Conservation (phyloP, 2,113 vertebrate species). For the Apus apus region DNA sequence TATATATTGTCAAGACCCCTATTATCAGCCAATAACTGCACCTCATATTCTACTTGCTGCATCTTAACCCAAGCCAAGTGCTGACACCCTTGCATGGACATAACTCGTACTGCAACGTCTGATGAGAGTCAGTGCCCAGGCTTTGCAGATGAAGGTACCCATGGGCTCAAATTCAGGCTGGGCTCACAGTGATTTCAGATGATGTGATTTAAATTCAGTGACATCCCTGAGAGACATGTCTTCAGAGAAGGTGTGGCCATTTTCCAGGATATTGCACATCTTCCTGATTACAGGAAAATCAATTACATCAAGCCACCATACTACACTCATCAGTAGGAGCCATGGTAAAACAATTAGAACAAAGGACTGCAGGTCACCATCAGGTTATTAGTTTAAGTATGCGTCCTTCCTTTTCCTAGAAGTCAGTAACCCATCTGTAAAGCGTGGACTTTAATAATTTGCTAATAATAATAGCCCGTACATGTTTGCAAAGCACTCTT, state of each 20-base stretch:
- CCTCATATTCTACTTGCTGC: background rate
- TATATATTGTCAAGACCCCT: background rate
- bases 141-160: background rate
- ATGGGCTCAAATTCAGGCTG: background rate
- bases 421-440: background rate
- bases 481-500: background rate
- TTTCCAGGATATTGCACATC: background rate
- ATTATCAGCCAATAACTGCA: conserved; percentile 12
- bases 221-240: background rate
- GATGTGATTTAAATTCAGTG: background rate
- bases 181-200: background rate
- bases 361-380: background rate
- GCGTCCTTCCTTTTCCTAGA: background rate
- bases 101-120: background rate
- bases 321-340: background rate
- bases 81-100: background rate
- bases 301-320: rapidly evolving
- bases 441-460: background rate
- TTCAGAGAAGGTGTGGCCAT: background rate
- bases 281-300: background rate
- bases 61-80: background rate
- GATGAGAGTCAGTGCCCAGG: background rate
- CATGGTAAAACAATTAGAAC: background rate
- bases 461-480: background rate
- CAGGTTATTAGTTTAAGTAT: background rate